Base-by-base conservation (phyloP, 1,140 invertebrate genomes). In the Caerostris extrusa region DNA sequence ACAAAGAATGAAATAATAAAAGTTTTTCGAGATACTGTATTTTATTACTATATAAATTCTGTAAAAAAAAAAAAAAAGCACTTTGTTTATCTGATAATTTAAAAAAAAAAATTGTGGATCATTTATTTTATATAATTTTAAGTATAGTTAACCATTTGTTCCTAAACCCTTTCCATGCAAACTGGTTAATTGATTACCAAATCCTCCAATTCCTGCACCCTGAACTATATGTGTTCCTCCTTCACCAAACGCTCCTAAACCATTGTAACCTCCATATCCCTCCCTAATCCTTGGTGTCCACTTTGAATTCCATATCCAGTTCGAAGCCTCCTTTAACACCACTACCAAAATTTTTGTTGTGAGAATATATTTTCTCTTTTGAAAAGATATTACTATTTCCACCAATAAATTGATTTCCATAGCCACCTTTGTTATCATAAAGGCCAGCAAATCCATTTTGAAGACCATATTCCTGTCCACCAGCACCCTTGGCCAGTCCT, bases 311-410 rank as follows among this genome's bases (percentile, higher is more conserved):
- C 86, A 55, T 67, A 88, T 88, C 86, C 86, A 50, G 61, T 19
- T 10, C 86, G 53, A 88, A 88, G 7, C 86, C 60, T 58, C 86
- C 61, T 67, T 88, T 88, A 3, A 88, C 8, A 53, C 86, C 86
- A 88, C 86, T 88, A 17, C 60, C 86, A 69, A 88, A 88, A 57
- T 88, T 88, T 55, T 88, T 88, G 50, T 88, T 67, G 34, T 88
- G 86, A 6, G 86, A 88, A 88, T 67, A 88, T 55, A 88, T 50
- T 67, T 67, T 69, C 55, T 88, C 86, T 55, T 88, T 88, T 19
- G 86, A 19, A 67, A 67, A 88, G 7, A 50, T 88, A 17, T 88
- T 88, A 67, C 86, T 88, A 53, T 88, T 88, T n/a, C 86, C 86
- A 7, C 86, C 86, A 67, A 88, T 88, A 55, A 88, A 88, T 53